These are phyloP conservation scores for Theretra japonica DNA, from an alignment of 2,888 invertebrate species.

Conservation along the genomic window DNA sequence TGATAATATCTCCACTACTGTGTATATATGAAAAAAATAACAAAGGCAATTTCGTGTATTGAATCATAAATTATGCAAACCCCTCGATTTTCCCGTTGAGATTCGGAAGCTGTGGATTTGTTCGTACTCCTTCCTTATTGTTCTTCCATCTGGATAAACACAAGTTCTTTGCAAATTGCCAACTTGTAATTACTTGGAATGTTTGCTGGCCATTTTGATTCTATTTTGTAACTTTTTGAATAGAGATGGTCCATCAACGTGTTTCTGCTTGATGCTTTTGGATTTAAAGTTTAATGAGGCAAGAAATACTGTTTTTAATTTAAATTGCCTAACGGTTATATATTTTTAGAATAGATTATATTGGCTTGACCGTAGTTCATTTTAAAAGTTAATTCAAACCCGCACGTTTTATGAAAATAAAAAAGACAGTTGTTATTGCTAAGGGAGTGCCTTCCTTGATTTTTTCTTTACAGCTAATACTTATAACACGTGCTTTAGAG, in stretches of 20 bases:
- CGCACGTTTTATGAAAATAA: too few species aligned
- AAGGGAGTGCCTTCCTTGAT: too few species aligned
- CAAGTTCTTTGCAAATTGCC: neutral
- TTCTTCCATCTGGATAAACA: constrained; percentile 5
- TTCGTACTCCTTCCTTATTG: neutral
- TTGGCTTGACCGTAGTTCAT: too few species aligned
- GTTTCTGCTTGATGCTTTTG: too few species aligned
- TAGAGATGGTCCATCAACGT: too few species aligned
- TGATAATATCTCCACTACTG: neutral
- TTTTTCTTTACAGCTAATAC: neutral
- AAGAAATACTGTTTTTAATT: too few species aligned
- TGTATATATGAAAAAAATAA: neutral
- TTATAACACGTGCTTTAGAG: too few species aligned
- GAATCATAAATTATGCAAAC: neutral
- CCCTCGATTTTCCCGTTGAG: neutral
- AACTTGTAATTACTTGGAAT: neutral
- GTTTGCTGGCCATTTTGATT: neutral
- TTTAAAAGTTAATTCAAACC: too few species aligned
- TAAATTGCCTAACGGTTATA: too few species aligned
- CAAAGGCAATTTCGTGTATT: neutral
- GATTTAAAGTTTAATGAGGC: too few species aligned
- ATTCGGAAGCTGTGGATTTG: neutral
- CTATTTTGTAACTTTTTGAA: neutral
- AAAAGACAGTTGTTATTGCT: too few species aligned
- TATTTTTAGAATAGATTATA: too few species aligned